These are phyloP conservation scores for Mastomys natalensis DNA, from an alignment of 2,113 vertebrate species.

Conservation along the genomic window DNA sequence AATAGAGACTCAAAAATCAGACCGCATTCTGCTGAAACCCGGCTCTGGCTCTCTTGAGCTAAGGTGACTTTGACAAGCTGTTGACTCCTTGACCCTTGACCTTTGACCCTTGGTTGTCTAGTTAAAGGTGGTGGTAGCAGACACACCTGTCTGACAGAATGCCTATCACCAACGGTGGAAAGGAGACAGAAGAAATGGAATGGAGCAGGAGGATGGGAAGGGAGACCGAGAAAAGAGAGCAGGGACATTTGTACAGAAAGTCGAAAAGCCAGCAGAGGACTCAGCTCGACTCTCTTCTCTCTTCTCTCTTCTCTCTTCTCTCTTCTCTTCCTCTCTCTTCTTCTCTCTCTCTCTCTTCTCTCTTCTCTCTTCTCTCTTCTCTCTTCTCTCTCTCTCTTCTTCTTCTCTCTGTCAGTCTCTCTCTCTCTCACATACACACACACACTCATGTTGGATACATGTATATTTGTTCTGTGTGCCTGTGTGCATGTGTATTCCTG, in stretches of 20 bases:
- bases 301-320: too few species aligned
- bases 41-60: background rate
- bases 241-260: background rate
- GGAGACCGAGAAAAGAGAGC: background rate
- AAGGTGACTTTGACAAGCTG: background rate
- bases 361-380: too few species aligned
- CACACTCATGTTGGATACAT: too few species aligned
- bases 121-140: background rate
- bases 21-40: background rate
- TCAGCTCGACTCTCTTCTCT: too few species aligned
- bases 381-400: background rate
- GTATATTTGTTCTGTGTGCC: background rate
- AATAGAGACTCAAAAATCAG: constrained; percentile 8
- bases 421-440: background rate
- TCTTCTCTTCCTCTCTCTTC: background rate
- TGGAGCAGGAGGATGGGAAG: background rate
- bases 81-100: background rate
- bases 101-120: background rate
- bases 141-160: background rate
- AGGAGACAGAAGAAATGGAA: background rate
- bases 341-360: background rate
- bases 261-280: background rate
- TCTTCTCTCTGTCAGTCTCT: too few species aligned
- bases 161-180: too few species aligned
- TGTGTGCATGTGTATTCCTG: background rate